phyloP scores from a whole-genome alignment of 2,797 vertebrate genomes.

The Benthosema pterotum region DNA sequence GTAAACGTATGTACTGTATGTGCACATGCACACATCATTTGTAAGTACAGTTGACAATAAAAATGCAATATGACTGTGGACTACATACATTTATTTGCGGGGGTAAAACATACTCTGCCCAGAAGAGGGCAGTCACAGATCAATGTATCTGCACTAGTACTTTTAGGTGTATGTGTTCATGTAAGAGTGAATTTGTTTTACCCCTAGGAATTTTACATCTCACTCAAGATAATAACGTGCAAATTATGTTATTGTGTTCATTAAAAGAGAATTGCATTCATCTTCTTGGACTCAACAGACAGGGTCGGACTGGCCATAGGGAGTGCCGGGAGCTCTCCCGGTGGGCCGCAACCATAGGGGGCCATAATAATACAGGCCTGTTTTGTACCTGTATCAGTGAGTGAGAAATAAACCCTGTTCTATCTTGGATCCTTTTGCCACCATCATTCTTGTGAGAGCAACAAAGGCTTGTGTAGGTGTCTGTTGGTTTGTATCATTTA shows the following conservation, averaged over 20 bases:
- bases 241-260: neutral
- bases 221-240: too few relatives aligned
- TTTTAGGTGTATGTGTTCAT: neutral
- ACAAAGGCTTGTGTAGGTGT: too few relatives aligned
- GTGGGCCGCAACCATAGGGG: too few relatives aligned
- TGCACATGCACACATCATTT: constrained; percentile 2
- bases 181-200: neutral
- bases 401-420: too few relatives aligned
- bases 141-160: neutral
- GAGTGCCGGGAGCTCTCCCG: too few relatives aligned
- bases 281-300: neutral
- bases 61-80: too few relatives aligned
- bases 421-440: too few relatives aligned
- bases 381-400: neutral
- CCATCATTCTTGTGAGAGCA: too few relatives aligned
- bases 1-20: neutral
- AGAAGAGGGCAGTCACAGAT: constrained; percentile 31
- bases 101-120: constrained; percentile 23
- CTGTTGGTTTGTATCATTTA: too few relatives aligned
- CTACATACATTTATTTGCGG: neutral
- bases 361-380: too few relatives aligned
- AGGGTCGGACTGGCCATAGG: too few relatives aligned
- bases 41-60: neutral
- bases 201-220: too few relatives aligned
- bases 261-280: neutral